These are phyloP conservation scores for Aulostomus chinensis DNA, from an alignment of 2,797 vertebrate species.

Conservation along the genomic window DNA sequence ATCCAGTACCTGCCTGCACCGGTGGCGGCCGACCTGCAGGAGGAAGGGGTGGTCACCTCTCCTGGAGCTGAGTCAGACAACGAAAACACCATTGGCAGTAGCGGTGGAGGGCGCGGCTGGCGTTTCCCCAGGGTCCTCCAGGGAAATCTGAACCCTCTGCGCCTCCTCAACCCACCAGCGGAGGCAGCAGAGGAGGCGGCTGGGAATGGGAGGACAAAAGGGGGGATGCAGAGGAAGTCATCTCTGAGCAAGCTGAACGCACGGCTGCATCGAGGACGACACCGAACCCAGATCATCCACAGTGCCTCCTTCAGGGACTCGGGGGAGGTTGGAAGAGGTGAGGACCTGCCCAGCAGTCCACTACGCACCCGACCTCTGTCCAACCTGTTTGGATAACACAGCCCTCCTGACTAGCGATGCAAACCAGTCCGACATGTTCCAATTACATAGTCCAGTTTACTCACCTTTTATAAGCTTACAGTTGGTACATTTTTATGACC, in stretches of 20 bases:
- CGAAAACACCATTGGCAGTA: conserved; percentile 53
- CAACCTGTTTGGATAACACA: conserved; percentile 88
- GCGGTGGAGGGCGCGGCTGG: conserved; percentile 81
- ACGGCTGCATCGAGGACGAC: conserved; percentile 88
- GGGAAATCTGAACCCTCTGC: conserved; percentile 85
- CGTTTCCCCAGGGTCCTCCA: conserved; percentile 88
- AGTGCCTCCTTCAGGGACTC: conserved; percentile 87
- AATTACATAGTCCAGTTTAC: no score
- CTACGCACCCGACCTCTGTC: conserved; percentile 90
- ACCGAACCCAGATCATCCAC: conserved; percentile 94
- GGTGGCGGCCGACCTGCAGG: conserved; percentile 53
- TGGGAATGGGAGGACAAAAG: conserved; percentile 73
- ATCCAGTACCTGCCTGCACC: conserved; percentile 87
- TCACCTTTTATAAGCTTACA: conserved; percentile 39
- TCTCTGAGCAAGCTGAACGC: conserved; percentile 86
- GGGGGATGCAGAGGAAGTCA: conserved; percentile 85
- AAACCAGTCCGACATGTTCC: conserved; percentile 4
- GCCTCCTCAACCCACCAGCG: conserved; percentile 78
- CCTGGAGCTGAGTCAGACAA: conserved; percentile 67
- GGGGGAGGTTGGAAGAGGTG: conserved; percentile 82
- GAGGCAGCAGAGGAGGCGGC: conserved; percentile 57
- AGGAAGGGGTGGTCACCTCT: conserved; percentile 61
- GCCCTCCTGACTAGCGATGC: neutral
- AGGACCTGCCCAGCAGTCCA: conserved; percentile 80
- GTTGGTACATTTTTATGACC: conserved; percentile 24